phyloP scores from a whole-genome alignment of 2,797 vertebrate species.

The Schizopygopsis pylzovi region DNA sequence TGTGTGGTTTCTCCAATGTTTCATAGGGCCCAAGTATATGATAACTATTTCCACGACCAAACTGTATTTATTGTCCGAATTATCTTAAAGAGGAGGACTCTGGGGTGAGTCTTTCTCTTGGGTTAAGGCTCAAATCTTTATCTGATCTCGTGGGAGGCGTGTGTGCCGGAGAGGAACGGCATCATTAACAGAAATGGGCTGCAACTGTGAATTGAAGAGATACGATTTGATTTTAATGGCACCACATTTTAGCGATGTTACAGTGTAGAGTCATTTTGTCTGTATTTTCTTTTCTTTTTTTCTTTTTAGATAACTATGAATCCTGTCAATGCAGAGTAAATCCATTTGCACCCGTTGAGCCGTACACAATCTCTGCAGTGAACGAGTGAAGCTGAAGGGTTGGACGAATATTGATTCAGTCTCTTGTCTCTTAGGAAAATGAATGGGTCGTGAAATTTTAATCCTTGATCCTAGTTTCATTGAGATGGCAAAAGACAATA shows the following conservation, averaged over 20 bases:
- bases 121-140: slow-evolving; percentile 11
- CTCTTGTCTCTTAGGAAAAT: slow-evolving; percentile 19
- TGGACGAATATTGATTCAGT: slow-evolving; percentile 41
- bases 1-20: neutral
- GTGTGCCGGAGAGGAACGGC: neutral
- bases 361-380: neutral
- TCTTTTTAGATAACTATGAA: neutral
- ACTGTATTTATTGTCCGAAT: neutral
- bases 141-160: slow-evolving; percentile 29
- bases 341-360: neutral
- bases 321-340: slow-evolving; percentile 3
- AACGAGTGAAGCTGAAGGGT: slow-evolving; percentile 18
- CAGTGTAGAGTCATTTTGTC: neutral
- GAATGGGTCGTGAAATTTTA: slow-evolving; percentile 6
- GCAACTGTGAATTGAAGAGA: slow-evolving; percentile 23
- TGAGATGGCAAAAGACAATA: neutral
- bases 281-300: neutral
- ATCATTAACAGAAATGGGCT: slow-evolving; percentile 20
- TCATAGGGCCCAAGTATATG: neutral
- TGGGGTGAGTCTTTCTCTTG: neutral
- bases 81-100: too few species aligned
- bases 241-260: slow-evolving; percentile 5
- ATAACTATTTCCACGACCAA: neutral
- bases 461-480: neutral
- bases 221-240: slow-evolving; percentile 27